These are phyloP conservation scores for Apus apus DNA, from an alignment of 2,113 vertebrate species.

Conservation along the genomic window DNA sequence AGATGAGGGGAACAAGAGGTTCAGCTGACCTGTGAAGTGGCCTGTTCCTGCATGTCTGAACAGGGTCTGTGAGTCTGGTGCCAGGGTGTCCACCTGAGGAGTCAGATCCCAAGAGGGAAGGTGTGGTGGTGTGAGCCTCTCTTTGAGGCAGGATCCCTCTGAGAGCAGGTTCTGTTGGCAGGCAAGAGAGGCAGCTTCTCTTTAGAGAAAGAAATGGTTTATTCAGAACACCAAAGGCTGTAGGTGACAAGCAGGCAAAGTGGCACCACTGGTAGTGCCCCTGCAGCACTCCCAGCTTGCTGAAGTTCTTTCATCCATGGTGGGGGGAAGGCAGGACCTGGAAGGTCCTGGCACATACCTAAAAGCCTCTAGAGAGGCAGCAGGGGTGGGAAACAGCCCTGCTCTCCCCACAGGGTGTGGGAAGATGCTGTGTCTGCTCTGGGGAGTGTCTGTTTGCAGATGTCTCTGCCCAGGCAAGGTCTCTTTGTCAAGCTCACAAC, in stretches of 20 bases:
- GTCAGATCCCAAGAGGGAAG: neutral
- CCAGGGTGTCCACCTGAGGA: too few species aligned
- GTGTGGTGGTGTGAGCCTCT: too few species aligned
- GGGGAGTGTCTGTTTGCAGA: neutral
- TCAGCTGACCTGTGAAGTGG: neutral
- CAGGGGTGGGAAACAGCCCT: neutral
- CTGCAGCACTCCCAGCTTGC: neutral
- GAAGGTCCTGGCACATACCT: rapidly evolving
- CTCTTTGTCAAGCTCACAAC: neutral
- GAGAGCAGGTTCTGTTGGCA: neutral
- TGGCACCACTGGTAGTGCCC: rapidly evolving
- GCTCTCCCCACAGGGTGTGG: neutral
- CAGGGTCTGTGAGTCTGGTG: neutral
- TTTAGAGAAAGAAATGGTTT: neutral
- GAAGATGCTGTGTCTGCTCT: neutral
- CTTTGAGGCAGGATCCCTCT: neutral
- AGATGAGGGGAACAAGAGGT: neutral
- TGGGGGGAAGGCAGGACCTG: neutral
- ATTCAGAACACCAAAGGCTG: rapidly evolving
- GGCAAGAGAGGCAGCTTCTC: neutral
- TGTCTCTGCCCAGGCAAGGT: neutral
- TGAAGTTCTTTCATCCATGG: neutral
- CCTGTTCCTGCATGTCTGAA: neutral
- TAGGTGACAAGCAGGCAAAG: neutral
- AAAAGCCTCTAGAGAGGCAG: neutral